A percentile compares a stretch with the other conserved stretches of the same genome.
These are phyloP conservation scores for Peromyscus maniculatus DNA, from an alignment of 2,113 vertebrate species.

Conservation along the genomic window DNA sequence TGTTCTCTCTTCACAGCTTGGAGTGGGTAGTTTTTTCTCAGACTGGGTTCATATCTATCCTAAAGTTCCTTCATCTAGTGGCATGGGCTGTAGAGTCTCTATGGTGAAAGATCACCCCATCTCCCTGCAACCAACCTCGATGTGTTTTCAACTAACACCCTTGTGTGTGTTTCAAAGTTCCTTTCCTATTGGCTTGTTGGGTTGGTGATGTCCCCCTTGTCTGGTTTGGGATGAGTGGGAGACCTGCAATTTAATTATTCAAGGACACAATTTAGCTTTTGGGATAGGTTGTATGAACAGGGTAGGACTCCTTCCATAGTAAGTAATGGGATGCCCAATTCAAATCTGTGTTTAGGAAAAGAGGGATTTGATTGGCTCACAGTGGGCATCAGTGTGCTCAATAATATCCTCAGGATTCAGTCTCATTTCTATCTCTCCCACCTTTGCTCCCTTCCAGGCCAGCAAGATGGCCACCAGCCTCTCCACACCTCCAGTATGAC, in stretches of 20 bases:
- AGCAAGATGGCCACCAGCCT: neutral
- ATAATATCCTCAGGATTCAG: neutral
- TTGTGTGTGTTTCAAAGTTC: neutral
- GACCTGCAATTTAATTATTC: neutral
- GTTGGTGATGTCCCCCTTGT: neutral
- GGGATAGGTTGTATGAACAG: neutral
- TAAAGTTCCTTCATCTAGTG: neutral
- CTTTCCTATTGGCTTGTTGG: neutral
- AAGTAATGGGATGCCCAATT: neutral
- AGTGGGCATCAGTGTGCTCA: neutral
- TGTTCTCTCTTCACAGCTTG: neutral
- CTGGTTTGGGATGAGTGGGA: neutral
- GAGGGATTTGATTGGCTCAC: neutral
- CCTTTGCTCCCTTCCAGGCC: neutral
- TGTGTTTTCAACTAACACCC: neutral
- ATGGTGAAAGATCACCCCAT: neutral
- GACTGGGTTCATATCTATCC: slow-evolving; percentile 5
- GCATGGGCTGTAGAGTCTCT: neutral
- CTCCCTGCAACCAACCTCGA: neutral
- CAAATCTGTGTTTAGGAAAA: neutral
- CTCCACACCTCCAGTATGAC: neutral
- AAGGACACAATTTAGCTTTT: neutral
- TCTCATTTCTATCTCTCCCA: neutral
- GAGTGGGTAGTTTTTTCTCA: slow-evolving; percentile 35
- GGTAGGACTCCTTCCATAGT: neutral